Percentiles rank a stretch among this genome's conserved stretches.
phyloP scores from a whole-genome alignment of 2,888 invertebrate genomes.

The Phortica magna region DNA sequence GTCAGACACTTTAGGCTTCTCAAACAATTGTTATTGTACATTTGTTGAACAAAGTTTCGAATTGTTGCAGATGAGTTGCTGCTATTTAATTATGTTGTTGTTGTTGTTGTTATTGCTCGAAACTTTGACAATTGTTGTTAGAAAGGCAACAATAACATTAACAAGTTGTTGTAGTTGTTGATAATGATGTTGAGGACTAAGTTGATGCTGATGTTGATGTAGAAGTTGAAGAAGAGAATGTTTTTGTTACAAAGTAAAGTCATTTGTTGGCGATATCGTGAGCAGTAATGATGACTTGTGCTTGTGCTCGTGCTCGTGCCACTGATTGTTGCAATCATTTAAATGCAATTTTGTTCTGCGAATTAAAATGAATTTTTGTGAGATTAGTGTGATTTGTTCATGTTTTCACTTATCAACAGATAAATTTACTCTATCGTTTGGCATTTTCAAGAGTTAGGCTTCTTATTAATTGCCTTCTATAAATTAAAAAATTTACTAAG shows the following conservation, averaged over 20 bases:
- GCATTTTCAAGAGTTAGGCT: no score
- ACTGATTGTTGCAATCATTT: slow-evolving; percentile 58
- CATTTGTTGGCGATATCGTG: slow-evolving; percentile 45
- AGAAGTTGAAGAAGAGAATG: no score
- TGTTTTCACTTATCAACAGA: background rate
- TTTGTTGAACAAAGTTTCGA: slow-evolving; percentile 50
- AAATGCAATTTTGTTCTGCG: slow-evolving; percentile 52
- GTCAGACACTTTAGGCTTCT: background rate
- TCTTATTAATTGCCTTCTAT: no score
- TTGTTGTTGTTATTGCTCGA: slow-evolving; percentile 46
- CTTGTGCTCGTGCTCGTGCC: slow-evolving; percentile 59
- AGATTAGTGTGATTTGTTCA: background rate
- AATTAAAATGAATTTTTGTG: background rate
- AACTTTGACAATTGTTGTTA: slow-evolving; percentile 49
- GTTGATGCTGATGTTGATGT: no score
- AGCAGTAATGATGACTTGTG: slow-evolving; percentile 57
- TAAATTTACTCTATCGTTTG: background rate
- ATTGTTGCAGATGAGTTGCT: slow-evolving; percentile 50
- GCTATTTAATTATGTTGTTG: slow-evolving; percentile 51
- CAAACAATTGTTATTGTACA: background rate
- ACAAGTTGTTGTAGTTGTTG: slow-evolving; percentile 14
- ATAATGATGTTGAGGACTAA: no score
- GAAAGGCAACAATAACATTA: slow-evolving; percentile 9
- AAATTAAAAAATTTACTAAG: no score
- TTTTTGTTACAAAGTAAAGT: background rate